These are phyloP conservation scores for Arbacia lixula DNA, from an alignment of 53 echinoderm and acorn worm species.

Conservation along the genomic window DNA sequence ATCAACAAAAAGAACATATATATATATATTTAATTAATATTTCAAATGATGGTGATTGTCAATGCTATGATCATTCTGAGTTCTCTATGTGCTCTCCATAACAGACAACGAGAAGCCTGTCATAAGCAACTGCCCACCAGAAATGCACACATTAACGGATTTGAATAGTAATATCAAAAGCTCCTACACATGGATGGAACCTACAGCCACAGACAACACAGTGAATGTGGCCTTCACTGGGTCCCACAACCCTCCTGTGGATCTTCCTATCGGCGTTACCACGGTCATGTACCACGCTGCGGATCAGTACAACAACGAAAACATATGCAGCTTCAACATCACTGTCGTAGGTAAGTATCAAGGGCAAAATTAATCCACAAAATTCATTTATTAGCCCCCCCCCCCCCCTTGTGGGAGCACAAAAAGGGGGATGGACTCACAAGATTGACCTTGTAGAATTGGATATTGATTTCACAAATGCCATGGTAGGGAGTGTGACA, in stretches of 20 bases:
- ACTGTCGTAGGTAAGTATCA: slow-evolving; percentile 42
- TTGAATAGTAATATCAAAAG: background rate
- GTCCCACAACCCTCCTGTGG: slow-evolving; percentile 17
- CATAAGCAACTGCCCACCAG: slow-evolving; percentile 51
- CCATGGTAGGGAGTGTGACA: too few relatives aligned
- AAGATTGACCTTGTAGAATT: too few relatives aligned
- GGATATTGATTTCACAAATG: too few relatives aligned
- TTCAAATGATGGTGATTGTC: too few relatives aligned
- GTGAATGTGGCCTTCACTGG: slow-evolving; percentile 30
- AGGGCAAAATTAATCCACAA: background rate
- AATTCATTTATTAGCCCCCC: too few relatives aligned
- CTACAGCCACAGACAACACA: slow-evolving; percentile 64
- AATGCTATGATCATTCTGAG: too few relatives aligned
- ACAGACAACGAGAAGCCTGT: slow-evolving; percentile 55
- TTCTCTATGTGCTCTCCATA: too few relatives aligned
- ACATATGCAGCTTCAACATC: slow-evolving; percentile 57
- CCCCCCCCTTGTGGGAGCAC: too few relatives aligned
- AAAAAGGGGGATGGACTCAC: too few relatives aligned
- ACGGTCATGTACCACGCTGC: slow-evolving; percentile 61
- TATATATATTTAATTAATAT: too few relatives aligned
- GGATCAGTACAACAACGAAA: slow-evolving; percentile 48
- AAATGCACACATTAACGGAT: slow-evolving; percentile 35
- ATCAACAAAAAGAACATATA: too few relatives aligned
- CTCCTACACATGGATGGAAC: slow-evolving; percentile 55
- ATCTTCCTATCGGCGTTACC: slow-evolving; percentile 41